A percentile compares a stretch with the other conserved stretches of the same genome.
Conservation (phyloP, 2,888 invertebrate species). For the Hoplodrina blanda region DNA sequence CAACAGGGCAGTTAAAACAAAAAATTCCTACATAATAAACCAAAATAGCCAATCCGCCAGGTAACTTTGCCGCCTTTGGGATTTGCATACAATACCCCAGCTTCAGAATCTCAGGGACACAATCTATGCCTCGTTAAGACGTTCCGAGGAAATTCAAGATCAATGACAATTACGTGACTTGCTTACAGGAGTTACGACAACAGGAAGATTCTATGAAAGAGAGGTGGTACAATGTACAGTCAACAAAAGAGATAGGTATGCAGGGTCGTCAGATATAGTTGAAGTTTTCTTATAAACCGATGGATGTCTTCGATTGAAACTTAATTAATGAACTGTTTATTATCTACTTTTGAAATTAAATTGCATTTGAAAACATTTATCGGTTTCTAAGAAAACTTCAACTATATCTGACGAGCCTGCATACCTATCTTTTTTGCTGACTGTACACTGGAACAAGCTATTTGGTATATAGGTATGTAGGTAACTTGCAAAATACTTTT, state of each 20-base stretch:
- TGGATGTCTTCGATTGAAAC: no score
- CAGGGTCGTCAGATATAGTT: no score
- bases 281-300: no score
- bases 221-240: neutral
- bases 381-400: no score
- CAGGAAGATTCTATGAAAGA: slow-evolving; percentile 16
- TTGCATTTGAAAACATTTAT: no score
- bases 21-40: neutral
- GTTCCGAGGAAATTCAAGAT: slow-evolving; percentile 50
- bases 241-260: no score
- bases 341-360: no score
- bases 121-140: slow-evolving; percentile 54
- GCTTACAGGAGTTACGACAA: slow-evolving; percentile 28
- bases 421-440: no score
- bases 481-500: neutral
- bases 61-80: neutral
- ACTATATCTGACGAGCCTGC: no score
- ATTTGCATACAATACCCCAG: slow-evolving; percentile 38
- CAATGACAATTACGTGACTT: slow-evolving; percentile 55
- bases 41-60: neutral
- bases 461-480: neutral
- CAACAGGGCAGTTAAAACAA: no score
- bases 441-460: neutral
- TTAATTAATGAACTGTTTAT: no score
- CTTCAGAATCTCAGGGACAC: slow-evolving; percentile 27